A percentile compares a stretch with the other conserved stretches of the same genome.
Conservation (phyloP, 2,888 invertebrate species). For the Gibbula magus region DNA sequence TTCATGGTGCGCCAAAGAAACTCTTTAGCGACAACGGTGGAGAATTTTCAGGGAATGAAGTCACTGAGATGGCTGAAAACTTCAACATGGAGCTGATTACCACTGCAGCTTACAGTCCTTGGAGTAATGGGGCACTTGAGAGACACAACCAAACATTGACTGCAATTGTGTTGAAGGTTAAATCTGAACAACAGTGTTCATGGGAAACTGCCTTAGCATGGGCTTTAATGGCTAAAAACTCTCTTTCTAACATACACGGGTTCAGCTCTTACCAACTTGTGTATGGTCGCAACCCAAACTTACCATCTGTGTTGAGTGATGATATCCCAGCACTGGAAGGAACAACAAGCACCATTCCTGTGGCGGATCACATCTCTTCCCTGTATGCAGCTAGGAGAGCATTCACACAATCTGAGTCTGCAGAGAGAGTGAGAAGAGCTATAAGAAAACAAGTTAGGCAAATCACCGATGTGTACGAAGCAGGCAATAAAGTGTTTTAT, state of each 20-base stretch:
- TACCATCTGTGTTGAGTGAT: constrained; percentile 30
- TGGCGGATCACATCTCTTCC: constrained; percentile 19
- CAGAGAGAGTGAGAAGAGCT: constrained; percentile 26
- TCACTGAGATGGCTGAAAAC: constrained; percentile 36
- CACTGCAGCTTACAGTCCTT: constrained; percentile 26
- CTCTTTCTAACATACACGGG: constrained; percentile 5
- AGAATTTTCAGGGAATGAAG: constrained; percentile 29
- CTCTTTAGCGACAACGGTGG: constrained; percentile 35
- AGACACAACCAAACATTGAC: constrained; percentile 29
- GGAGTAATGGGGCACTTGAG: constrained; percentile 23
- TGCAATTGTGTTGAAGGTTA: constrained; percentile 29
- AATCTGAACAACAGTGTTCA: constrained; percentile 29
- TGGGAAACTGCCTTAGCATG: constrained; percentile 33
- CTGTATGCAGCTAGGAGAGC: constrained; percentile 4
- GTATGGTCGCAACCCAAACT: constrained; percentile 31
- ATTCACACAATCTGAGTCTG: constrained; percentile 21
- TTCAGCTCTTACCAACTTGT: constrained; percentile 32
- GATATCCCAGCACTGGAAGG: constrained; percentile 28
- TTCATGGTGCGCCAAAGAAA: constrained; percentile 30
- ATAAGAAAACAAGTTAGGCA: not conserved
- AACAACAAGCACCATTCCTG: not conserved
- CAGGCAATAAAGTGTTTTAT: constrained; percentile 27
- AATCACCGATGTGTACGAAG: not conserved
- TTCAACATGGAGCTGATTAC: constrained; percentile 32
- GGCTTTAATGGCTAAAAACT: constrained; percentile 25